Evolutionary conservation across 1,140 invertebrate species (phyloP), one percentile per base, ranked within the genome.

Genomic region (Drosophila seguyi): DNA sequence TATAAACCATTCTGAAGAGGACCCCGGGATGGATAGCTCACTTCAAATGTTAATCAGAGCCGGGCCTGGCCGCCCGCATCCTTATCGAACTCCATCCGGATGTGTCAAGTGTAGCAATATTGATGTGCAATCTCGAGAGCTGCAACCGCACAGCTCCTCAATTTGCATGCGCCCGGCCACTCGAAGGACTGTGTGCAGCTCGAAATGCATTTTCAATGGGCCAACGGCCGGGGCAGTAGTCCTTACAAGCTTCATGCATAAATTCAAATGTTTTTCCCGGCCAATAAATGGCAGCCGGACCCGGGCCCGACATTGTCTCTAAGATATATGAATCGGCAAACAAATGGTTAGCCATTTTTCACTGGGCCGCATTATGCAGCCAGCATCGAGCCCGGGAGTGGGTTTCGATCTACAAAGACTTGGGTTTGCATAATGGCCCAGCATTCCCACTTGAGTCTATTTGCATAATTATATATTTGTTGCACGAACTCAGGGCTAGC

Each of bases 101-200:
- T 80, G 84, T 84, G 80, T 88, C 84, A 84, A 88, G 84, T 80
- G 84, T 61, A 67, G 72, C 80, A 84, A 77, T 87, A 87, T 88
- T 80, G 84, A 87, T 87, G 84, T 65, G 79, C 79, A 69, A 79
- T 83, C 83, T 88, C 56, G 50, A 83, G 84, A 55, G 42, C 65
- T 57, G 38, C 50, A 79, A 50, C 75, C 83, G 50, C 79, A 83
- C 68, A 62, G 75, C 65, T 71, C 67, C 75, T 78, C 76, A 72
- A 88, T 87, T 87, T 87, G 84, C 84, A 83, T 87, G 27, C 61
- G 60, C 74, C 56, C 39, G 53, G 48, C 10, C 53, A 27, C 45
- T 77, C 62, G 55, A 65, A 48, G 55, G 65, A 53, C 71, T 71
- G 39, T 65, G 45, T 57, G 69, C 84, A 80, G 71, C 83, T 87